Base-by-base conservation (phyloP, 2,797 vertebrate species). In the Rhynchonycteris naso region DNA sequence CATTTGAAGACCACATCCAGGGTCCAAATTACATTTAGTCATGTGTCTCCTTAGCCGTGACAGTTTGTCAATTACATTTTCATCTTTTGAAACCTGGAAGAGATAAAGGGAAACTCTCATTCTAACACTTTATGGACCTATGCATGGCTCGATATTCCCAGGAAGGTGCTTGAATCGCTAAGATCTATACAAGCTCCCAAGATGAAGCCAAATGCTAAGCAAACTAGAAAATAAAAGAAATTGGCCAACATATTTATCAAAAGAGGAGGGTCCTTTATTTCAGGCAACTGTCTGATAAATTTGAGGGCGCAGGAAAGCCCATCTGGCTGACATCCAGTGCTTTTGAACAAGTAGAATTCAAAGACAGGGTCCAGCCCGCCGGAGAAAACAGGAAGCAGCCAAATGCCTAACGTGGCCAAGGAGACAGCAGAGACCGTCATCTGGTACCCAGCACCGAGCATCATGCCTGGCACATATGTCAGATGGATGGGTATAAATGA, bases 331-430 rank as follows among this genome's bases (percentile, higher is more conserved):
- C 69, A 81, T 18, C 83, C 1, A 79, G 33, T 56, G 30, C 74
- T 94, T 71, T 93, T 66, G 59, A 93, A 88, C 84, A 50, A 88
- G 68, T 28, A 56, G 68, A 97, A 98, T 97, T 95, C 91, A 96
- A 97, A 97, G 85, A 10, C 58, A 18, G 87, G 4, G 3, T 95
- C 93, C 72, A 80, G 96, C 59, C 94, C 94, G 90, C 71, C 91
- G 96, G 95, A 95, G 96, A 95, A 92, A 96, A 91, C 13, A 93
- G 90, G 38, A 91, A 79, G 97, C 96, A 92, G 84, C 5, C 66
- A 83, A 90, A 90, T 87, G 89, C 82, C 95, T 87, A 90, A 79
- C 33, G 74, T 81, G 28, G 33, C 18, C 59, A 79, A 95, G 90
- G 75, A 95, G 91, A 96, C 69, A 58, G 95, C 83, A 93, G 88